Conservation (phyloP, 2,113 vertebrate genomes). For the Erinaceus europaeus region DNA sequence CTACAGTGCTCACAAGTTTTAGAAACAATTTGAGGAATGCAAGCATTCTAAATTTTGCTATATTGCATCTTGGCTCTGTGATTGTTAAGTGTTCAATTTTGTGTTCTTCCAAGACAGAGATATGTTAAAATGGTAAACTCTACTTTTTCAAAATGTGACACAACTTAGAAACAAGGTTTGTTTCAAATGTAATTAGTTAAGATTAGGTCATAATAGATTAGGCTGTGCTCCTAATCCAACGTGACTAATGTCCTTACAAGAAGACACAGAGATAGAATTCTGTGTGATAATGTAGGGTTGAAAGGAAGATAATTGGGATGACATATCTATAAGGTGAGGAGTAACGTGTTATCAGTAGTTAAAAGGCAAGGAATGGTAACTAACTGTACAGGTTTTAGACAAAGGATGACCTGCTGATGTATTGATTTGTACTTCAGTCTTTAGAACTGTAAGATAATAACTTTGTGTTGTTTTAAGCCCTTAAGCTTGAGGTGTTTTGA, state of each 20-base stretch:
- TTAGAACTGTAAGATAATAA: no score
- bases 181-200: background rate
- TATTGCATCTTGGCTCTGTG: background rate
- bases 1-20: no score
- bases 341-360: no score
- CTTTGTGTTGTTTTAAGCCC: no score
- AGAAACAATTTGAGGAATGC: no score
- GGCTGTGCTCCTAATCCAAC: background rate
- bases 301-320: background rate
- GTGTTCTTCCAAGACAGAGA: background rate
- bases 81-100: background rate
- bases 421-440: no score
- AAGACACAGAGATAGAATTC: background rate
- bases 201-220: background rate
- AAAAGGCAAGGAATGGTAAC: no score
- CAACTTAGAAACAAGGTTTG: background rate
- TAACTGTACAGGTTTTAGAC: no score
- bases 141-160: background rate
- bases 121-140: background rate
- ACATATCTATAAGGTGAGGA: no score
- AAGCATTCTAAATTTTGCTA: background rate
- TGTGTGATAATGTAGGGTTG: background rate
- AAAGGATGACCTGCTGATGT: no score
- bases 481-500: no score
- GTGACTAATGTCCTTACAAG: background rate